Base-by-base conservation (phyloP, 2,113 vertebrate species). In the Collichthys lucidus region DNA sequence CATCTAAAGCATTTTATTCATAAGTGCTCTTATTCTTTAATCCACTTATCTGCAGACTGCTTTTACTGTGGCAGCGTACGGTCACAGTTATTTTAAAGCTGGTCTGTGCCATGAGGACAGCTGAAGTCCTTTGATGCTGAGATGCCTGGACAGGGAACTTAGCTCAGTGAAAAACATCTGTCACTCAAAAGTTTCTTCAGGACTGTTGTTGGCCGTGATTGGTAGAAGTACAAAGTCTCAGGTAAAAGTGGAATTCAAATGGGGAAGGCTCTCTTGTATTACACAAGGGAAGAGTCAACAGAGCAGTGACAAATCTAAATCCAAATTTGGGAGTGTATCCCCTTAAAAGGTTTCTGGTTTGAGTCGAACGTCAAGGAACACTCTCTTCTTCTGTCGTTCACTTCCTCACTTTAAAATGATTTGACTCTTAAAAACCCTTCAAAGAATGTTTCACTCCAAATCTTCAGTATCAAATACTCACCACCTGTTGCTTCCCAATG, bases 11-110 rank as follows among this genome's bases (percentile, higher is more conserved):
- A 70, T 88, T 89, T 89, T 79, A 82, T 80, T 84, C 79, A 84
- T 74, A 89, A 84, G 73, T 71, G 73, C 87, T 81, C 68, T 86
- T 86, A 71, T 88, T 85, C 75, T 86, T 78, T 90, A 91, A 92
- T 89, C 91, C 90, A 92, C 80, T 93, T 82, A 86, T 81, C 74
- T 20, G 75, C 74, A 72, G 75, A 80, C 73, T 82, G 81, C 79
- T 79, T 57, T 73, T 22, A 65, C 74, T 62, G 62, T 79, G 81
- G 80, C 77, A 46, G 65, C 4, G n/a, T 73, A 50, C 31, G 53
- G 73, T 78, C 72, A 72, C 67, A 57, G 85, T 74, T 77, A 76
- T 83, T 86, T 91, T 81, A 53, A 77, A 91, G 70, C 77, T 6
- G 46, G 59, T 66, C 77, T 80, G 66, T 62, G 86, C 77, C 88